Conservation (phyloP, 2,113 vertebrate genomes). For the Oenanthe oenanthe region DNA sequence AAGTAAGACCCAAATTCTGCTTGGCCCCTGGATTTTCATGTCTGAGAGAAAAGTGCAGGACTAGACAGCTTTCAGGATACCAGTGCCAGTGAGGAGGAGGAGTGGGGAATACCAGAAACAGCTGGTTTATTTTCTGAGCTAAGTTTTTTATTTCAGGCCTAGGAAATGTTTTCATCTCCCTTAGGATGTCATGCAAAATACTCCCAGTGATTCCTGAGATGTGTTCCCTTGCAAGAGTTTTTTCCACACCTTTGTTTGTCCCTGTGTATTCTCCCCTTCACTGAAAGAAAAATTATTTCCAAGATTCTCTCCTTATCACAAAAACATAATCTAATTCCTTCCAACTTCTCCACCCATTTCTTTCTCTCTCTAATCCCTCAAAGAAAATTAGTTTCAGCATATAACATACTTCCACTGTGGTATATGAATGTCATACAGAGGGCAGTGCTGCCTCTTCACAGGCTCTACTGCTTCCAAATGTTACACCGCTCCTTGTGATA, state of each 20-base stretch:
- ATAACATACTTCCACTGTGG: neutral
- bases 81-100: neutral
- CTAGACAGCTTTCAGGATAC: neutral
- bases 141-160: neutral
- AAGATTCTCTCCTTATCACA: neutral
- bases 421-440: slow-evolving; percentile 42
- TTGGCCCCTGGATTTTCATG: neutral
- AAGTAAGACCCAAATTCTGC: neutral
- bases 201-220: neutral
- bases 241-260: neutral
- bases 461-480: slow-evolving; percentile 3
- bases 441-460: slow-evolving; percentile 39
- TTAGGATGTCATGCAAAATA: neutral
- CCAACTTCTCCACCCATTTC: neutral
- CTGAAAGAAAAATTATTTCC: neutral
- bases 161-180: neutral
- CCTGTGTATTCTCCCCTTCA: neutral
- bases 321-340: neutral
- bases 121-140: neutral
- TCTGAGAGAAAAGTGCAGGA: neutral
- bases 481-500: neutral
- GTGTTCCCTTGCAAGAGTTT: neutral
- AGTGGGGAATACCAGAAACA: neutral
- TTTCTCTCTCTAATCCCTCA: neutral
- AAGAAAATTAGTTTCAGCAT: neutral